Conservation (phyloP, 1,140 invertebrate species). For the Sycophaga agraensis region DNA sequence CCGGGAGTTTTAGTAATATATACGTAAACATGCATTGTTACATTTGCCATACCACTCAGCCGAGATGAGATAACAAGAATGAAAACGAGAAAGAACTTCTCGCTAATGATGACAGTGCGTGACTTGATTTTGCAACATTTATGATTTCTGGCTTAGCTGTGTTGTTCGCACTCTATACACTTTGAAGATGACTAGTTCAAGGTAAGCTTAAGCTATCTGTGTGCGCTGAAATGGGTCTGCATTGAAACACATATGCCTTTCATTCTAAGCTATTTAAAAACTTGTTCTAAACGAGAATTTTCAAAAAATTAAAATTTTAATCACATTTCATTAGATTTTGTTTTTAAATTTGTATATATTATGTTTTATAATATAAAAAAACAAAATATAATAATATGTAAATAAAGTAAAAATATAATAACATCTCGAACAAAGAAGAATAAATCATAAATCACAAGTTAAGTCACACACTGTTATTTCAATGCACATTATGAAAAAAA, state of each 20-base stretch:
- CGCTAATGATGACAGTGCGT: conserved; percentile 3
- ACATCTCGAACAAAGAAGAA: not conserved
- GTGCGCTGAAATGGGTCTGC: not conserved
- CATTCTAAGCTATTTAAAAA: not conserved
- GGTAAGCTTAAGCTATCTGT: conserved; percentile 7
- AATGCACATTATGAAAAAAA: not conserved
- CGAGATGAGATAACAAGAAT: conserved; percentile 1
- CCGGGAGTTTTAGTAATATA: too few relatives aligned
- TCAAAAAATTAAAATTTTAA: too few relatives aligned
- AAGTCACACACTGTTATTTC: not conserved
- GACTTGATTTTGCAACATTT: not conserved
- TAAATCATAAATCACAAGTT: conserved; percentile 1
- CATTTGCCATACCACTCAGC: not conserved
- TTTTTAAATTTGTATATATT: not conserved
- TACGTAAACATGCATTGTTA: not conserved
- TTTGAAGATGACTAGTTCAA: not conserved
- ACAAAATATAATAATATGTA: not conserved
- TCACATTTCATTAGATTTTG: not conserved
- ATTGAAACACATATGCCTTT: not conserved
- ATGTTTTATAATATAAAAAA: not conserved
- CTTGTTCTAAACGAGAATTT: not conserved
- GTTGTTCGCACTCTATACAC: not conserved
- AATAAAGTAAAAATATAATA: not conserved
- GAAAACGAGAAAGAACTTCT: conserved; percentile 1
- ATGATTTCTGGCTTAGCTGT: conserved; percentile 3